Base-by-base conservation (phyloP, 1,140 invertebrate species). In the Portunus trituberculatus region DNA sequence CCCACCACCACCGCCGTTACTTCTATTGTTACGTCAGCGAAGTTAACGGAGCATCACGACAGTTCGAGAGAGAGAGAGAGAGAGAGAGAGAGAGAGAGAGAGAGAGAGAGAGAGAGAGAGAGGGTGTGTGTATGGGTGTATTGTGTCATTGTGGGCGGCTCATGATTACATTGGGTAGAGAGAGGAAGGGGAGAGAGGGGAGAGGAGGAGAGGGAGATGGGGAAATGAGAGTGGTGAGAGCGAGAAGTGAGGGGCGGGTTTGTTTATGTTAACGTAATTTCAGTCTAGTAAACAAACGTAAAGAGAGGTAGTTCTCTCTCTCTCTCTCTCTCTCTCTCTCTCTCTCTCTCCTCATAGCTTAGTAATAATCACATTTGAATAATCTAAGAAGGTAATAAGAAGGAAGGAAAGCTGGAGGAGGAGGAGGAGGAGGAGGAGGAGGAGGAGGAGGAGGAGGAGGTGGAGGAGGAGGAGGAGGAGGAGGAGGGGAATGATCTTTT, bases 301-400 rank as follows among this genome's bases (percentile, higher is more conserved):
- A 90, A 20, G n/a, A 46, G 39, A 46, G 32, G 28, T 90, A 29
- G 29, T 52, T 45, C 88, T 90, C 88, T 90, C 88, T 90, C 88
- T 90, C 88, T 90, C 88, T 90, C 88, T 90, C 88, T 90, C 88
- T 90, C 88, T 90, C 88, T 89, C 88, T 89, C 32, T 89, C 32
- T 89, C 32, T 88, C 86, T 88, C 86, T 88, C 86, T 91, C 48
- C 48, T 46, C 89, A 6, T 39, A 39, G 39, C 6, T 39, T 39
- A 39, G 1, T 39, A 39, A 39, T 39, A 39, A 39, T 39, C 39
- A 39, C 39, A 6, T 39, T 2, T 39, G 39, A 39, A 39, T 39
- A 39, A 39, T 39, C 39, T 39, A 39, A 6, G 39, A 83, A 31
- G 3, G 10, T 2, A 6, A 6, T 39, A 39, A 39, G 1, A 39